Evolutionary conservation across 2,888 invertebrate genomes (phyloP).

Genomic region (Lasioglossum pauxillum): DNA sequence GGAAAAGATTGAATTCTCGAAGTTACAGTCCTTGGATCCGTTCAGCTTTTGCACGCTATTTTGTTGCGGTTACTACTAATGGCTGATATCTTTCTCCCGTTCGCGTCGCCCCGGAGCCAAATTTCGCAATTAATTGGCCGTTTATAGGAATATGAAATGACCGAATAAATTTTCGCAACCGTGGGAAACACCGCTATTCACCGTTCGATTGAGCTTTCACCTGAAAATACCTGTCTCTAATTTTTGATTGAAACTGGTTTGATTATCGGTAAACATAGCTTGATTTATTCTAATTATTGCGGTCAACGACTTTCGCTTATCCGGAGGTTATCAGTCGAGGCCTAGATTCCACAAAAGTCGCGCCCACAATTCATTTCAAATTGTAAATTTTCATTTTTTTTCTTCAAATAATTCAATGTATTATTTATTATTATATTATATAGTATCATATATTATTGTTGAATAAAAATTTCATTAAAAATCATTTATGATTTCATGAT

Average conservation of each 20-base stretch:
- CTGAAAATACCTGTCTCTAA: not conserved
- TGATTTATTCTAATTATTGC: not conserved
- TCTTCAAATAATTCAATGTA: too few relatives aligned
- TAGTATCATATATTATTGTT: too few relatives aligned
- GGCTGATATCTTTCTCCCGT: not conserved
- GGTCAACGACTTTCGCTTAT: not conserved
- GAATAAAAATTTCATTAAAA: too few relatives aligned
- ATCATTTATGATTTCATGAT: not conserved
- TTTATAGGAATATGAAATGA: not conserved
- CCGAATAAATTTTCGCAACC: not conserved
- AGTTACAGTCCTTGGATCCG: constrained; percentile 6
- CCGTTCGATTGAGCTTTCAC: not conserved
- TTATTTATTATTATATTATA: too few relatives aligned
- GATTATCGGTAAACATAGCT: not conserved
- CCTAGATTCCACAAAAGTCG: not conserved
- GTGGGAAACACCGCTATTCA: not conserved
- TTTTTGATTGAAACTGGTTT: not conserved
- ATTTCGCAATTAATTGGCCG: not conserved
- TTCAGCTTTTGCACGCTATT: not conserved
- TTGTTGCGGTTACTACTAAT: not conserved
- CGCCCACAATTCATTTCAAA: not conserved
- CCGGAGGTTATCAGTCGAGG: not conserved
- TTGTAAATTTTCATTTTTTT: not conserved
- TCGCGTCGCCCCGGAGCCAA: not conserved
- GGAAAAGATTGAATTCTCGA: not conserved